Base-by-base conservation (phyloP, 2,888 invertebrate species). In the Meta bourneti region DNA sequence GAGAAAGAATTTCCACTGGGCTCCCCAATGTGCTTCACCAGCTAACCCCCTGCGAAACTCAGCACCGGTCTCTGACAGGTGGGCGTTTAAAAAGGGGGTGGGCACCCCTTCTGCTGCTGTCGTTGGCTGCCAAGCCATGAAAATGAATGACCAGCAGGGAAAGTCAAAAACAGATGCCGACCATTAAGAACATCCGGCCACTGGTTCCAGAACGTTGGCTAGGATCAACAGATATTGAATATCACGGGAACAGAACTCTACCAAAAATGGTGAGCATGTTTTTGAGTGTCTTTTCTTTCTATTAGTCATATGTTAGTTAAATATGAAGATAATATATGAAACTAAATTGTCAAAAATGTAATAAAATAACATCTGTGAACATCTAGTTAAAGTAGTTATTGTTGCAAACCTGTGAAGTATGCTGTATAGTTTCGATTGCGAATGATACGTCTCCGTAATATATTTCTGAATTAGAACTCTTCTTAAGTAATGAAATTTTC, bases 151-250 rank as follows among this genome's bases (percentile, higher is more conserved):
- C 87, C 86, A 49, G 77, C 69, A 20, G 78, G 82, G 91, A 52
- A 74, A 61, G 78, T 13, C 71, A 34, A 48, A 91, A 87, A 82
- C 87, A 91, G 74, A 87, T 87, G 87, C 77, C 75, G 87, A 54
- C 91, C 78, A 87, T 91, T 91, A 91, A 51, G 11, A 51, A 19
- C 91, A 91, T 87, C 87, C 91, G 83, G 83, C 61, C 70, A n/a
- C 52, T 52, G 52, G 90, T 86, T 86, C 86, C 90, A 90, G 81
- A 81, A 75, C 86, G 86, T 85, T 90, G 90, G 85, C 84, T 71
- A 79, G 48, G 19, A 1, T 49, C n/a, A 19, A 8, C 49, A 13
- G 72, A 77, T 61, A 90, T 90, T 85, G 84, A 85, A 85, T 85
- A 78, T 79, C 80, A 48, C 51, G 72, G 52, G 16, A 34, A 16